A percentile compares a stretch with the other conserved stretches of the same genome.
These are phyloP conservation scores for Hybognathus amarus DNA, from an alignment of 2,797 vertebrate species.

Conservation along the genomic window DNA sequence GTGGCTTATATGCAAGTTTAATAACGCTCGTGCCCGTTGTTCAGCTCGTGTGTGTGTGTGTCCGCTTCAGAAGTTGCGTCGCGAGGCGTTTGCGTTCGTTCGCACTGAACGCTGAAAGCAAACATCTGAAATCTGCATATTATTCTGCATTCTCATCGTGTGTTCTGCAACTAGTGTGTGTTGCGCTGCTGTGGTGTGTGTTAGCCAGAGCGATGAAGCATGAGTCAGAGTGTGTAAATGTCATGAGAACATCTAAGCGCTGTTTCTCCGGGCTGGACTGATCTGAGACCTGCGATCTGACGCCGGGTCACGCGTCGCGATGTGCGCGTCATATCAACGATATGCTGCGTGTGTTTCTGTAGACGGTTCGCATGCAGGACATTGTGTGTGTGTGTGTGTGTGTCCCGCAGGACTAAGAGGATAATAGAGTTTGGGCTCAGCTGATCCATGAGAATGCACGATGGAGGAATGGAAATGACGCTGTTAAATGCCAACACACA, in stretches of 20 bases:
- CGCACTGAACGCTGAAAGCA: background rate
- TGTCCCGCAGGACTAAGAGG: slow-evolving; percentile 14
- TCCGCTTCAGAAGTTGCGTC: too few species aligned
- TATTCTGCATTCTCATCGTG: slow-evolving; percentile 1
- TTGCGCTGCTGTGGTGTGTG: slow-evolving; percentile 34
- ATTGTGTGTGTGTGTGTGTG: slow-evolving; percentile 15
- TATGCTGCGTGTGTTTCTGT: background rate
- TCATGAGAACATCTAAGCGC: slow-evolving; percentile 52
- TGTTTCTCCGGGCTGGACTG: slow-evolving; percentile 27
- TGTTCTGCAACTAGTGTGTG: slow-evolving; percentile 48
- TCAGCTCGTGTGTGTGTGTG: too few species aligned
- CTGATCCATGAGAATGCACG: slow-evolving; percentile 20
- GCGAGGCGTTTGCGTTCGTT: background rate
- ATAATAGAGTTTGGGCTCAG: slow-evolving; percentile 29
- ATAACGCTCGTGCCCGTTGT: too few species aligned
- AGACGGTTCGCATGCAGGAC: slow-evolving; percentile 25
- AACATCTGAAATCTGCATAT: background rate
- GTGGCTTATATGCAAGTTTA: background rate
- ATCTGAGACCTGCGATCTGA: slow-evolving; percentile 4
- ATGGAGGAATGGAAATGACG: slow-evolving; percentile 1
- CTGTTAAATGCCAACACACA: background rate
- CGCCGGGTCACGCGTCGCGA: slow-evolving; percentile 36
- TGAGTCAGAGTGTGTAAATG: slow-evolving; percentile 58
- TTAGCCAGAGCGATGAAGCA: slow-evolving; percentile 39
- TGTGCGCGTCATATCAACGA: slow-evolving; percentile 27